Evolutionary conservation across 2,888 invertebrate genomes (phyloP).

Genomic region (Adineta ricciae): DNA sequence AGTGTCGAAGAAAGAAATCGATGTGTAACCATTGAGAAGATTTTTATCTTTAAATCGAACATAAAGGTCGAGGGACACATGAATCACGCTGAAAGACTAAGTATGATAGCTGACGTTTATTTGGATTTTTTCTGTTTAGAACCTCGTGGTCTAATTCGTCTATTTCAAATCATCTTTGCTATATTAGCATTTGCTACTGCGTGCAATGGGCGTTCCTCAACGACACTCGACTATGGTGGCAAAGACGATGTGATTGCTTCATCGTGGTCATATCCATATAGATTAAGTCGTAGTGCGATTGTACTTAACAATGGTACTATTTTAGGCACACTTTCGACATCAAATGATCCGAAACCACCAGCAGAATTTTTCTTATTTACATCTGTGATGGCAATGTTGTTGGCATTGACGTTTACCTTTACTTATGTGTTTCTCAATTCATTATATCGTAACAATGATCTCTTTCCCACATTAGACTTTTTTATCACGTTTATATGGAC

Average conservation of each 20-base stretch:
- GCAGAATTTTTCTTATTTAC: slow-evolving; percentile 63
- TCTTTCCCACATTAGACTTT: slow-evolving; percentile 57
- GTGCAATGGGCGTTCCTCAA: slow-evolving; percentile 47
- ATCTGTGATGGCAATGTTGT: slow-evolving; percentile 61
- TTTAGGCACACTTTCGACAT: neutral
- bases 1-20: too few species aligned
- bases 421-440: slow-evolving; percentile 52
- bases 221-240: slow-evolving; percentile 46
- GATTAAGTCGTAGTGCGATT: slow-evolving; percentile 53
- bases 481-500: slow-evolving; percentile 57
- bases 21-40: neutral
- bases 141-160: slow-evolving; percentile 6
- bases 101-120: too few species aligned
- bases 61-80: neutral
- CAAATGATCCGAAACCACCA: slow-evolving; percentile 36
- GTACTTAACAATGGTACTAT: slow-evolving; percentile 1
- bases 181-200: slow-evolving; percentile 62
- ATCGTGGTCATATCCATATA: slow-evolving; percentile 4
- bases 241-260: slow-evolving; percentile 38
- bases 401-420: slow-evolving; percentile 48
- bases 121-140: neutral
- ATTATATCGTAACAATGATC: slow-evolving; percentile 45
- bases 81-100: neutral
- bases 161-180: slow-evolving; percentile 56
- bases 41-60: neutral